Evolutionary conservation across 1,140 invertebrate species (phyloP), one percentile per base, ranked within the genome.

Genomic region (Ostrea edulis): DNA sequence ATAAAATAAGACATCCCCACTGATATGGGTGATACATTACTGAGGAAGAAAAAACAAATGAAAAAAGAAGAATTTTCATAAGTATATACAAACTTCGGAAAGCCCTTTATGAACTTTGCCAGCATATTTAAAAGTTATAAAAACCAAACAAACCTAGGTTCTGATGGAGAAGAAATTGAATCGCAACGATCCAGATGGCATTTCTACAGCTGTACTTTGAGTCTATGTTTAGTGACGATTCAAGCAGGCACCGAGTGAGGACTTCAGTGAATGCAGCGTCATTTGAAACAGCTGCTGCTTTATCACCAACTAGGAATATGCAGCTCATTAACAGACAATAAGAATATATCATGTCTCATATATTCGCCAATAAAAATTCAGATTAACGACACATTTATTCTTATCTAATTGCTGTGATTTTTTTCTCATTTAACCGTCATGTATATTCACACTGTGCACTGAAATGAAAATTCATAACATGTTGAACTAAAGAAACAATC

Each of bases 131-230:
- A n/a, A 62, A 62, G 7, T 14, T 7, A 62, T 62, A 17, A 62
- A 29, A 77, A 77, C 9, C 1, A 9, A 77, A 77, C 68, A 77
- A 77, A 77, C 68, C 68, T 77, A 77, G 11, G 68, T 29, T 77
- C 14, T 29, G 68, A 3, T 35, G 68, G 29, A 77, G 12, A 12
- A 77, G 68, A 35, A 25, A 35, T 14, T 29, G 68, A 25, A 77
- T 25, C 8, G 14, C 68, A 4, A 77, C 29, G 35, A 77, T 77
- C 11, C 68, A 77, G 29, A 77, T 8, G 29, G 11, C 25, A 14
- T 25, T 77, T 25, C 68, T 77, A 29, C 14, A 29, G 68, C 14
- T 25, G 12, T 11, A 35, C 29, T 35, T 29, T 77, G 25, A 11
- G 11, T 25, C 11, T 25, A 77, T 77, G 4, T 77, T 17, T 77